Percentiles rank a stretch among this genome's conserved stretches.
Conservation (phyloP, 2,797 vertebrate genomes). For the Morus bassanus region DNA sequence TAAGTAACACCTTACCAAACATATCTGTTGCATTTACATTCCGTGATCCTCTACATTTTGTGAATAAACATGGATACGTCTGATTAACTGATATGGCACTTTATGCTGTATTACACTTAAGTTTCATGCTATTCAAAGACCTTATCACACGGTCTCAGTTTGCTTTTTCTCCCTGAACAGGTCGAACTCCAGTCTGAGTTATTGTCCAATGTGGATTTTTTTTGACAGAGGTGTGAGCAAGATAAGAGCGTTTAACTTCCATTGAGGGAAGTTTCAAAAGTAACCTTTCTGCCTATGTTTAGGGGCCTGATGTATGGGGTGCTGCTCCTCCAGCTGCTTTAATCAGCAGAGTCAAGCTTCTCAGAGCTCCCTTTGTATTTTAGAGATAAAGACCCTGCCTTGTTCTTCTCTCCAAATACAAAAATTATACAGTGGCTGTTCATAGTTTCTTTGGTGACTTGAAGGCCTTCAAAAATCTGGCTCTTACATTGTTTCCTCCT, state of each 20-base stretch:
- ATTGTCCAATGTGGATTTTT: neutral
- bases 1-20: neutral
- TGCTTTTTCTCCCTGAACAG: neutral
- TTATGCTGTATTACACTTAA: neutral
- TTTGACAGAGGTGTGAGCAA: neutral
- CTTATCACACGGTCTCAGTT: neutral
- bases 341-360: neutral
- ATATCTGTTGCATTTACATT: neutral
- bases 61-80: neutral
- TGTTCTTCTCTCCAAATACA: neutral
- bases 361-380: neutral
- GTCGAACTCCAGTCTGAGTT: neutral
- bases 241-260: neutral
- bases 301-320: neutral
- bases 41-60: neutral
- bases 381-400: neutral
- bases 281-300: neutral
- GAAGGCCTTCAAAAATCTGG: neutral
- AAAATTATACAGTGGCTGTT: neutral
- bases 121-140: neutral
- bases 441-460: neutral
- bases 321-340: neutral
- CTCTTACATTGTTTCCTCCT: neutral
- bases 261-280: neutral
- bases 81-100: neutral